phyloP scores from a whole-genome alignment of 2,113 vertebrate species.

The Mugil cephalus region DNA sequence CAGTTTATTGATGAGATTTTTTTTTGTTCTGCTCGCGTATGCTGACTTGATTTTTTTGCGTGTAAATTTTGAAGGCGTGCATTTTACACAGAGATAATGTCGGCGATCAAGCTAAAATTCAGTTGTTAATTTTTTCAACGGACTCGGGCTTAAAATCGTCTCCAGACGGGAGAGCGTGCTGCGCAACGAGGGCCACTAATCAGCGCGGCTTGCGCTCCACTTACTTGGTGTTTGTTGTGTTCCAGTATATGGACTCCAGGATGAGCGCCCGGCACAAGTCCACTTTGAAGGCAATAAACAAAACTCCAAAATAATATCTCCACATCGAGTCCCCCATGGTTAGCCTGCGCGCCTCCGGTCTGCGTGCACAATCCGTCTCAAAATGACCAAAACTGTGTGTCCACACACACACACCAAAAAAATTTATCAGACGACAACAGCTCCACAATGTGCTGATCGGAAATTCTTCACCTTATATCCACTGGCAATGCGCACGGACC shows the following conservation, averaged over 20 bases:
- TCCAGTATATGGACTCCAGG: constrained; percentile 98
- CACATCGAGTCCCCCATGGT: constrained; percentile 91
- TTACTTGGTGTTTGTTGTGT: constrained; percentile 99
- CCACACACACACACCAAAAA: constrained; percentile 14
- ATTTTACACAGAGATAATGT: neutral
- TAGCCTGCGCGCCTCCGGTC: constrained; percentile 69
- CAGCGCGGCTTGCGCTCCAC: constrained; percentile 59
- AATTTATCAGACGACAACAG: constrained; percentile 26
- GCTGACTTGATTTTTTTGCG: neutral
- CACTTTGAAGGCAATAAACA: constrained; percentile 93
- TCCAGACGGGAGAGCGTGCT: constrained; percentile 25
- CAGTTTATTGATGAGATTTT: too few species aligned
- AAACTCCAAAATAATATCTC: constrained; percentile 95
- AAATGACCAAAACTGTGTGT: constrained; percentile 29
- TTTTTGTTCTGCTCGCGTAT: constrained; percentile 7
- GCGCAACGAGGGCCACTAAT: neutral
- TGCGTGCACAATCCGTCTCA: constrained; percentile 67
- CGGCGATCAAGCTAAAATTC: neutral
- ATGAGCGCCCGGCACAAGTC: constrained; percentile 92
- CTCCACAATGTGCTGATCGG: constrained; percentile 30
- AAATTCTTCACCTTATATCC: constrained; percentile 64
- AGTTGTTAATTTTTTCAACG: neutral
- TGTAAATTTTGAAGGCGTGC: too few species aligned
- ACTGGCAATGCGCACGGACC: constrained; percentile 27
- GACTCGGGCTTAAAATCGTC: constrained; percentile 4